Evolutionary conservation across 2,888 invertebrate species (phyloP).

Genomic region (Eilema sororculum): DNA sequence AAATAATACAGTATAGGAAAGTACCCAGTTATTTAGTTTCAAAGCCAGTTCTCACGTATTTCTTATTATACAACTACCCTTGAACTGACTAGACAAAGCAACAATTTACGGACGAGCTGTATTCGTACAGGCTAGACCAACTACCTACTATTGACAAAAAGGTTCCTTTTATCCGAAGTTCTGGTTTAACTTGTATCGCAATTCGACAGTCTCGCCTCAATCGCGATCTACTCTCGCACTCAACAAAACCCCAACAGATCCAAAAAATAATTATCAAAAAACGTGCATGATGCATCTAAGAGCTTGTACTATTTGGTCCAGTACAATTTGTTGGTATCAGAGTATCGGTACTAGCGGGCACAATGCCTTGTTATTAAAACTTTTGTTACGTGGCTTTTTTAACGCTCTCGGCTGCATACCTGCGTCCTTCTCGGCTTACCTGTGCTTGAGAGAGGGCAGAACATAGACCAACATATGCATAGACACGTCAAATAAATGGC

Average conservation of each 20-base stretch:
- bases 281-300: conserved; percentile 47
- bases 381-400: conserved; percentile 79
- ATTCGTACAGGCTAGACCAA: not conserved
- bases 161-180: not conserved
- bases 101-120: not conserved
- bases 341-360: conserved; percentile 61
- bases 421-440: conserved; percentile 79
- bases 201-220: not conserved
- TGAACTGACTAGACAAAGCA: not conserved
- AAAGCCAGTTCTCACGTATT: not conserved
- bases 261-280: conserved; percentile 32
- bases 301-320: conserved; percentile 37
- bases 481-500: conserved; percentile 50
- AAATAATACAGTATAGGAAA: too few relatives aligned
- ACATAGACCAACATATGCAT: conserved; percentile 53
- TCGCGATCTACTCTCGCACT: conserved; percentile 9
- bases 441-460: conserved; percentile 73
- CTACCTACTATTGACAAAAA: not conserved
- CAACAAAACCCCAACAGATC: conserved; percentile 10
- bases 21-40: not conserved
- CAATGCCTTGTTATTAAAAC: conserved; percentile 77
- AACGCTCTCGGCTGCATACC: conserved; percentile 69
- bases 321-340: conserved; percentile 58
- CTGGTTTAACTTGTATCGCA: conserved; percentile 6
- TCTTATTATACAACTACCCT: not conserved